Evolutionary conservation across 2,797 vertebrate species (phyloP).

Genomic region (Periophthalmus magnuspinnatus): DNA sequence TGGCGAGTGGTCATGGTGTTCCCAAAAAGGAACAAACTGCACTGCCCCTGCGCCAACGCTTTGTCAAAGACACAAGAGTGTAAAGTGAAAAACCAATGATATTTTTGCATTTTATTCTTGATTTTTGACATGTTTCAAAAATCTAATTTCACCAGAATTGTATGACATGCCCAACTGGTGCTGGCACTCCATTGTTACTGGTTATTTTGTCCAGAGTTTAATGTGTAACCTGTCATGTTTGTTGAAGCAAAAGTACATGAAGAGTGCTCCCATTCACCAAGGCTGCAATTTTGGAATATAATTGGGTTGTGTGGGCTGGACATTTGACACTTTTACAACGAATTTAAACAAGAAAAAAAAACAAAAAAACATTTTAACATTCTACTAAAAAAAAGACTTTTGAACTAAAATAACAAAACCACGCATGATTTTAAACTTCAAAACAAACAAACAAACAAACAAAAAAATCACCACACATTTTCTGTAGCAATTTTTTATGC

Average conservation of each 20-base stretch:
- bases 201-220: constrained; percentile 8
- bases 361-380: neutral
- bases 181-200: neutral
- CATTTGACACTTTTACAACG: neutral
- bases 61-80: neutral
- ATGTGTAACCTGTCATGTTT: constrained; percentile 5
- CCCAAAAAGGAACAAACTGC: constrained; percentile 2
- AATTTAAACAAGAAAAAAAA: neutral
- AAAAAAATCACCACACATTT: no score
- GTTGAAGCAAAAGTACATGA: neutral
- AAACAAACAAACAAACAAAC: no score
- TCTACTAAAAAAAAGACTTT: neutral
- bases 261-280: neutral
- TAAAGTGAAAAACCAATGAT: neutral
- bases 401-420: neutral
- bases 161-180: neutral
- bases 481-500: no score
- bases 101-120: constrained; percentile 5
- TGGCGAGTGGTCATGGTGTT: neutral
- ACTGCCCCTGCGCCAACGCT: neutral
- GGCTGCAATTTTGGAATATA: constrained; percentile 2
- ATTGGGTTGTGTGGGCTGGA: constrained; percentile 1
- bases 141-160: neutral
- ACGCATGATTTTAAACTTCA: neutral
- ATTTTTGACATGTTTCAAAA: neutral